A percentile compares a stretch with the other conserved stretches of the same genome.
Conservation (phyloP, 2,113 vertebrate species). For the human region GRCh38 chr1:208839501-208840000, state of each 20-base stretch:
- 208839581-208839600: not conserved
- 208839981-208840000: not conserved
- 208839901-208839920: not conserved
- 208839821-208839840: not conserved
- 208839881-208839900: not conserved
- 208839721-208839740: not conserved
- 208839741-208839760: fast-evolving
- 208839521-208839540: not conserved
- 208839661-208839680: not conserved
- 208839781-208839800: not conserved
- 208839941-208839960: not conserved
- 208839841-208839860: fast-evolving
- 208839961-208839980: not conserved
- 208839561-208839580: not conserved
- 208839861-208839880: not conserved
- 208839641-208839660: not conserved
- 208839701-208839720: not conserved
- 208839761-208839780: fast-evolving
- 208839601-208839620: not conserved
- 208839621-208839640: not conserved
- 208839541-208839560: not conserved
- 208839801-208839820: not conserved
- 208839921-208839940: not conserved
- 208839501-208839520: not conserved
- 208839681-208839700: not conserved